Base-by-base conservation (phyloP, 2,113 vertebrate species). In the Gasterosteus aculeatus region DNA sequence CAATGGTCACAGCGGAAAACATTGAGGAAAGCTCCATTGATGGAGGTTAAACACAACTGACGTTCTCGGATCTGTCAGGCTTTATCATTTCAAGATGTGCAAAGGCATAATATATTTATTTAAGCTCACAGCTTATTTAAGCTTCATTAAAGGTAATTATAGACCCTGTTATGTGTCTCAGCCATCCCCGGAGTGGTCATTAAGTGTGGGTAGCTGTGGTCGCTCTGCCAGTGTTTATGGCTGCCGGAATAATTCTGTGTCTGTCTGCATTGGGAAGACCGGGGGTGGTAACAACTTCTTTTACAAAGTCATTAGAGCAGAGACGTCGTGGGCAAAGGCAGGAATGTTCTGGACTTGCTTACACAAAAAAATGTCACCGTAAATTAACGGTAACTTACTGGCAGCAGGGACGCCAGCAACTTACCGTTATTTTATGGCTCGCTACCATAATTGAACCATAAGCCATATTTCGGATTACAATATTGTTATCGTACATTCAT, bases 11-110 rank as follows among this genome's bases (percentile, higher is more conserved):
- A 16, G 18, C 38, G 57, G 3, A 16, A 49, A 26, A 49, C n/a
- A 15, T 46, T 35, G 29, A n/a, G 3, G 29, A n/a, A 35, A 59
- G 19, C 41, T 33, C 44, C 12, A 10, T 18, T 47, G 19, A 10
- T 49, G 14, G n/a, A 73, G 58, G 33, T 31, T 12, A 47, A 49
- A 47, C 41, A 63, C 22, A 26, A 26, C 22, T 26, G 22, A 26
- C 22, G 22, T 26, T 26, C 22, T 26, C 22, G 22, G 22, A 26
- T 26, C 22, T 26, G 22, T 53, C 46, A 72, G 59, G n/a, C 71
- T 81, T 93, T 87, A 92, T 93, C 80, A 88, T 88, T 92, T 92
- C 88, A 92, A 93, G 91, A 92, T 93, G 90, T 88, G 79, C 31
- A 58, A 77, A 85, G 82, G 85, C 83, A 85, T 88, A 89, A 87